These are phyloP conservation scores for Silurus glanis DNA, from an alignment of 2,113 vertebrate genomes.

Conservation along the genomic window DNA sequence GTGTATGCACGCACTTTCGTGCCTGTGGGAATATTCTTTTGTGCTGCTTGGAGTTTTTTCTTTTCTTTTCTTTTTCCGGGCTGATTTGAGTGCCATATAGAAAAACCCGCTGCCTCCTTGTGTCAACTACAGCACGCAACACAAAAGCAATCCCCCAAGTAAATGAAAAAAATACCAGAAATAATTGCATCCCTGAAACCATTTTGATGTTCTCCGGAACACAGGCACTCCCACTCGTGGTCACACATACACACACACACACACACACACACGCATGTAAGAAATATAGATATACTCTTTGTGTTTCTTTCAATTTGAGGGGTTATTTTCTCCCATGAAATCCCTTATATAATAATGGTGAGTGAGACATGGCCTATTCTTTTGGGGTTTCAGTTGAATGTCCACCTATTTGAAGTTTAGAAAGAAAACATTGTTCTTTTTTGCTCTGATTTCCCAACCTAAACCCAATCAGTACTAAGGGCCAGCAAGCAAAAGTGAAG, in stretches of 20 bases:
- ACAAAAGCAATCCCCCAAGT: slow-evolving; percentile 53
- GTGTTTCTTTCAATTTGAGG: slow-evolving; percentile 48
- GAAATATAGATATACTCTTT: slow-evolving; percentile 31
- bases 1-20: neutral
- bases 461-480: neutral
- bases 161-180: slow-evolving; percentile 52
- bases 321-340: slow-evolving; percentile 49
- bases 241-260: neutral
- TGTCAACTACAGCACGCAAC: slow-evolving; percentile 49
- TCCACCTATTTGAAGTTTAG: slow-evolving; percentile 52
- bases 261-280: neutral
- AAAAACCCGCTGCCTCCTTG: slow-evolving; percentile 22
- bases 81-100: slow-evolving; percentile 33
- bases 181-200: slow-evolving; percentile 59
- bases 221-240: neutral
- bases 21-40: slow-evolving; percentile 41
- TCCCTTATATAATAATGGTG: slow-evolving; percentile 46
- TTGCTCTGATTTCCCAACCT: neutral
- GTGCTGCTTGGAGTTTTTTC: slow-evolving; percentile 19
- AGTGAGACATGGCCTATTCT: slow-evolving; percentile 29
- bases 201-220: slow-evolving; percentile 47
- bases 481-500: neutral
- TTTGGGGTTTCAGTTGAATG: slow-evolving; percentile 47
- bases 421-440: neutral
- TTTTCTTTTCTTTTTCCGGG: slow-evolving; percentile 18